Conservation (phyloP, 2,113 vertebrate genomes). For the Peromyscus polionotus region DNA sequence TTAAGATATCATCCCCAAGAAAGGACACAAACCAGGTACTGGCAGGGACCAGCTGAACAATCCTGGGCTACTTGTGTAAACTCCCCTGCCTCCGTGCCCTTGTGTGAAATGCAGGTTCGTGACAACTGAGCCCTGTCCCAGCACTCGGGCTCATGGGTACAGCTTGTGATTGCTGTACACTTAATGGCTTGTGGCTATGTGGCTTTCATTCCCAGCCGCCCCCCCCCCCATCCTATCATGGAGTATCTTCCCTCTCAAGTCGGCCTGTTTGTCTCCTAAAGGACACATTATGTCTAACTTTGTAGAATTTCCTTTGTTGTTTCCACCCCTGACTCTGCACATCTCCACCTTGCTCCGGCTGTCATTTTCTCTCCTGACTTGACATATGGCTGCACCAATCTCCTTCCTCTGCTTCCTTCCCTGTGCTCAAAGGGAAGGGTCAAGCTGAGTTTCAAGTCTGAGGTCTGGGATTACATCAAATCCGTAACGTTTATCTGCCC, state of each 20-base stretch:
- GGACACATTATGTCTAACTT: neutral
- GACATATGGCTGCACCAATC: conserved; percentile 85
- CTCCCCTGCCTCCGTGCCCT: conserved; percentile 33
- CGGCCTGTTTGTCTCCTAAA: neutral
- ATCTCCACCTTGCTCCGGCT: conserved; percentile 81
- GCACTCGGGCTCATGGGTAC: neutral
- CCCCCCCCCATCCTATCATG: neutral
- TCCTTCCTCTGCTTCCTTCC: conserved; percentile 89
- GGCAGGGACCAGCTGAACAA: neutral
- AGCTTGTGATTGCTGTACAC: conserved; percentile 1
- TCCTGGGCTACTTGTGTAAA: neutral
- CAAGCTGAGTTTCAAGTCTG: conserved; percentile 88
- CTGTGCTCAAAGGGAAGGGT: conserved; percentile 86
- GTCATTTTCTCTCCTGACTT: conserved; percentile 77
- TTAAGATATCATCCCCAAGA: neutral
- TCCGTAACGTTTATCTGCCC: conserved; percentile 86
- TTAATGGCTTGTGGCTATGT: neutral
- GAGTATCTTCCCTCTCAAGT: neutral
- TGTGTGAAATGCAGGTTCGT: neutral
- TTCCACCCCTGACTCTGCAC: conserved; percentile 72
- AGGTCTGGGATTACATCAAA: conserved; percentile 90
- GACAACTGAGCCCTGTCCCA: neutral
- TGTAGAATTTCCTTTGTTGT: conserved; percentile 46
- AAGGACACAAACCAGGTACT: neutral
- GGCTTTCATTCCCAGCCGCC: neutral